phyloP scores from a whole-genome alignment of 2,888 invertebrate species.

The Lasius fuliginosus region DNA sequence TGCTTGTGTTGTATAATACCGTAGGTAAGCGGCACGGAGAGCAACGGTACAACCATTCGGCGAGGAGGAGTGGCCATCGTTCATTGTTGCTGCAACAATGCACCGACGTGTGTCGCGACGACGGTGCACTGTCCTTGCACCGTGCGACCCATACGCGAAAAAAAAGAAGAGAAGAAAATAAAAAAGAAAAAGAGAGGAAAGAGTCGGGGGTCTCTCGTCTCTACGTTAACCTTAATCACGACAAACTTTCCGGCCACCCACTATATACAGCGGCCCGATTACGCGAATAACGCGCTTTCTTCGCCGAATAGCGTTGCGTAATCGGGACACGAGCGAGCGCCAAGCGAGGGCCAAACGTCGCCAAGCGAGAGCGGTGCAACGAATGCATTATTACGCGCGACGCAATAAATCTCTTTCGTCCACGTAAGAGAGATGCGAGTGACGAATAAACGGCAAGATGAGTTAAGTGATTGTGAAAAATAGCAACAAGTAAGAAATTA shows the following conservation, averaged over 20 bases:
- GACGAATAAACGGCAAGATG: neutral
- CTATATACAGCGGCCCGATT: conserved; percentile 57
- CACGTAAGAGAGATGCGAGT: neutral
- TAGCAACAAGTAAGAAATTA: conserved; percentile 4
- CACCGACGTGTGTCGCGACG: conserved; percentile 53
- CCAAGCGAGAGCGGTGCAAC: conserved; percentile 40
- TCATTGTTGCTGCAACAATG: conserved; percentile 71
- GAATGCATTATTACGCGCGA: conserved; percentile 45
- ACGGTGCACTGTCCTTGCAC: conserved; percentile 63
- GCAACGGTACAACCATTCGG: conserved; percentile 62
- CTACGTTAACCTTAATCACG: conserved; percentile 66
- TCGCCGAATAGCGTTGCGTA: conserved; percentile 31
- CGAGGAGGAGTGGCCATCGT: conserved; percentile 58
- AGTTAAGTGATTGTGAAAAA: neutral
- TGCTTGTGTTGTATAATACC: conserved; percentile 41
- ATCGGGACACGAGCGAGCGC: conserved; percentile 22
- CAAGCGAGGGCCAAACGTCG: conserved; percentile 21
- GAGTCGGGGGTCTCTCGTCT: conserved; percentile 38
- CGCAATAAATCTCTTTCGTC: conserved; percentile 31
- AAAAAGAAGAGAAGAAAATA: conserved; percentile 31
- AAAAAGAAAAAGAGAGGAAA: conserved; percentile 11
- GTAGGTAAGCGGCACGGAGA: conserved; percentile 41
- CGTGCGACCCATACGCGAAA: conserved; percentile 32
- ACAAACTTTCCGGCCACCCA: conserved; percentile 65
- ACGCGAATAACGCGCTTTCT: conserved; percentile 51